phyloP scores from a whole-genome alignment of 1,140 invertebrate species.

The Penaeus japonicus region DNA sequence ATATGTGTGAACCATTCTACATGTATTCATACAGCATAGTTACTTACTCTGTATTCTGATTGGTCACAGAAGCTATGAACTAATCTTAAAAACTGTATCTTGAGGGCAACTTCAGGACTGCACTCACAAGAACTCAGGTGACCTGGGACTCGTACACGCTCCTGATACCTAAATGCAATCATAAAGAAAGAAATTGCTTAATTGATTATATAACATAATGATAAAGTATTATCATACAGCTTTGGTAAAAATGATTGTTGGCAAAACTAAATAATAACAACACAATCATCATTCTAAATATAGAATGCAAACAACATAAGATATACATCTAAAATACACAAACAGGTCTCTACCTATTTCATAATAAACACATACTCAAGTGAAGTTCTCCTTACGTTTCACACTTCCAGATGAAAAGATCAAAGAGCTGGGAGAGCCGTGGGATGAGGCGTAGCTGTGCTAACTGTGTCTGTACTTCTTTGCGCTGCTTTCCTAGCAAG shows the following conservation, averaged over 20 bases:
- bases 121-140: constrained; percentile 53
- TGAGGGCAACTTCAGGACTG: constrained; percentile 55
- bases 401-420: constrained; percentile 55
- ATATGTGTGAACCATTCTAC: too few relatives aligned
- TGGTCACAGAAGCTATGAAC: constrained; percentile 58
- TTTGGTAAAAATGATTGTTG: too few relatives aligned
- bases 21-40: too few relatives aligned
- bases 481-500: constrained; percentile 50
- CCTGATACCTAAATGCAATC: constrained; percentile 33
- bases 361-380: too few relatives aligned
- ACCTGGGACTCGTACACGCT: constrained; percentile 50
- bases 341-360: too few relatives aligned
- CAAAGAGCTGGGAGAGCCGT: constrained; percentile 45
- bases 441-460: constrained; percentile 49
- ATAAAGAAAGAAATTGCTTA: too few relatives aligned
- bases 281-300: too few relatives aligned
- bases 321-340: too few relatives aligned
- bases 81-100: constrained; percentile 56
- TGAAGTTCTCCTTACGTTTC: constrained; percentile 24
- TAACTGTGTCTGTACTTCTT: constrained; percentile 47
- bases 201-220: too few relatives aligned
- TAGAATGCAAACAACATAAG: too few relatives aligned
- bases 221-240: too few relatives aligned
- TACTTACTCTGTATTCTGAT: constrained; percentile 54
- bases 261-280: too few relatives aligned